Base-by-base conservation (phyloP, 2,797 vertebrate species). In the Odontamblyopus rebecca region DNA sequence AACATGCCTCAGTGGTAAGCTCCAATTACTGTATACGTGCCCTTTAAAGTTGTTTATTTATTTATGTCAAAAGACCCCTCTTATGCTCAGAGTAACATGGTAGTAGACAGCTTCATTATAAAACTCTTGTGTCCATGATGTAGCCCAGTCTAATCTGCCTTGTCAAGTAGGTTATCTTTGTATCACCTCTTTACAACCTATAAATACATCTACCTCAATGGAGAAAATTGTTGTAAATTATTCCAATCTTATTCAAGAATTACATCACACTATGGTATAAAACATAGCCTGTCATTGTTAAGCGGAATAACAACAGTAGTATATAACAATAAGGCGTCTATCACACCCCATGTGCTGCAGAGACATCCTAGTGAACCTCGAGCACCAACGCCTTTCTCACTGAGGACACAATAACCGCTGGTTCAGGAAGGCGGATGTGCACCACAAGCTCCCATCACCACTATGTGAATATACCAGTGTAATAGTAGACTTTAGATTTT, bases 371-470 rank as follows among this genome's bases (percentile, higher is more conserved):
- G 67, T 78, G 80, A 76, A 84, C 77, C 89, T 84, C 75, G 77
- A 78, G 80, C 78, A 87, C 79, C 89, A 85, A 90, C 89, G 89
- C 90, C 90, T 93, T 90, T 85, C 48, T 77, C 73, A 77, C 79
- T 81, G 70, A 67, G 67, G 61, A 74, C 41, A 27, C 27, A 70
- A 29, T 74, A 61, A 74, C 38, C 50, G 61, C 11, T 9, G 16
- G 62, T 67, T 44, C 0, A 30, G 32, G 50, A n/a, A 59, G 11
- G 44, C 53, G 60, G 63, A 30, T 11, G 53, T 74, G 68, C 59
- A 6, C 72, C 65, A 48, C 44, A 15, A 23, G 50, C 75, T 70
- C 68, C 57, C 50, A 60, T 67, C 15, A 16, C 15, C 32, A 48
- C 50, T 27, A 54, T 62, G 5, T 38, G 6, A 7, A 26, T 3